These are phyloP conservation scores for Limanda limanda DNA, from an alignment of 2,113 vertebrate species.

Conservation along the genomic window DNA sequence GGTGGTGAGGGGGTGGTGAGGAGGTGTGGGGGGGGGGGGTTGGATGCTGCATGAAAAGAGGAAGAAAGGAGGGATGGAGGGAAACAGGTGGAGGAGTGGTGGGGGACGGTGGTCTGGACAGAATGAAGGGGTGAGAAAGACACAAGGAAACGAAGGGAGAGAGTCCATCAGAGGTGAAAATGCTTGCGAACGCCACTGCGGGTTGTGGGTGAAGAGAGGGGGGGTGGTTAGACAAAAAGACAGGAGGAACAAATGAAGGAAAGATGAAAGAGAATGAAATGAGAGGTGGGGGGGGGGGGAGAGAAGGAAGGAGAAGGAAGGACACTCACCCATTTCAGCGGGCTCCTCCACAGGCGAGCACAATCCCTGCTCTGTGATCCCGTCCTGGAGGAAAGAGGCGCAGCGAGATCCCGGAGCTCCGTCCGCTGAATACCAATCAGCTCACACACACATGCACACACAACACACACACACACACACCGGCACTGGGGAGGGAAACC, in stretches of 20 bases:
- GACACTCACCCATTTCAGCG: constrained; percentile 80
- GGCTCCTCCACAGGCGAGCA: constrained; percentile 80
- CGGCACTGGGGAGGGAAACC: constrained; percentile 66
- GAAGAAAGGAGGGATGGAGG: constrained; percentile 37
- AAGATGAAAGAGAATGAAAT: background rate
- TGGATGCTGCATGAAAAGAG: constrained; percentile 27
- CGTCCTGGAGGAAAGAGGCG: constrained; percentile 82
- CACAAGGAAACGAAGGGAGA: constrained; percentile 43
- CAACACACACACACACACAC: constrained; percentile 62
- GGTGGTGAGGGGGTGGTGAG: background rate
- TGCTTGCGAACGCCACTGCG: background rate
- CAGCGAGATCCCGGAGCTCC: constrained; percentile 81
- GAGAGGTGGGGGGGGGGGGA: background rate
- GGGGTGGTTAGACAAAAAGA: background rate
- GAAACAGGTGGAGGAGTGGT: constrained; percentile 72
- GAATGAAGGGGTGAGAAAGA: constrained; percentile 51
- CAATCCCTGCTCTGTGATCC: constrained; percentile 87
- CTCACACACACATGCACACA: constrained; percentile 58
- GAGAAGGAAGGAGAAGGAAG: constrained; percentile 29
- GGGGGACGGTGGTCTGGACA: constrained; percentile 29
- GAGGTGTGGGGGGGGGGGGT: background rate
- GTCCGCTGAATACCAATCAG: constrained; percentile 85
- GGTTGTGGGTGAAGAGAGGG: too few relatives aligned
- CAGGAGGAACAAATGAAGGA: background rate
- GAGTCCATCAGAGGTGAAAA: constrained; percentile 39